Base-by-base conservation (phyloP, 2,113 vertebrate species). In the Boulengeromyrus knoepffleri region DNA sequence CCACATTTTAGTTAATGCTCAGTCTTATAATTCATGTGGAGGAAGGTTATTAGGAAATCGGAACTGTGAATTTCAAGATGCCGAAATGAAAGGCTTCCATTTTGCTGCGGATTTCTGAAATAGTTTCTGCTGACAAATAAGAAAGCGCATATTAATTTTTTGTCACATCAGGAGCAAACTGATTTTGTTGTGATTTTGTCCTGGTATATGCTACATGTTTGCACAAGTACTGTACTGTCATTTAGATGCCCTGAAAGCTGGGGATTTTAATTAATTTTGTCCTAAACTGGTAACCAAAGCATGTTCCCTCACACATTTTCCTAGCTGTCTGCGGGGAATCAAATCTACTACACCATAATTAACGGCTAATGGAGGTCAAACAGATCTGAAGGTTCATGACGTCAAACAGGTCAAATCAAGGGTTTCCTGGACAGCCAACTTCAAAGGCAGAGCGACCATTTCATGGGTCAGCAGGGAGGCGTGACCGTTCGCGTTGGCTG, bases 381-480 rank as follows among this genome's bases (percentile, higher is more conserved):
- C 0, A 87, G 50, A 47, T 56, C 31, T 87, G 47, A 87, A 87
- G 49, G 31, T 87, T 36, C 50, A 39, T 87, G 50, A 87, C 50
- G 85, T 87, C 50, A n/a, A 53, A 36, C 31, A 7, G 85, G 49
- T 52, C 31, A 53, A 53, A 47, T 45, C 42, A 39, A 17, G 85
- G 85, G 49, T 87, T 87, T 87, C 85, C 85, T 31, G 50, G 85
- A 52, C n/a, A 13, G 24, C 27, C 50, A 39, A 53, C 27, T 31
- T 87, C 45, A 87, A 87, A 87, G 31, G 85, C 50, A 36, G 50
- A 46, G 27, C 31, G 27, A 87, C 85, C 85, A 87, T 53, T 87
- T 87, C 50, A 53, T n/a, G 36, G 85, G 85, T 87, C 85, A 87
- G 50, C n/a, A 10, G 85, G 50, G 19, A 53, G 49, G 31, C 6